Percentiles rank a stretch among this genome's conserved stretches.
Conservation (phyloP, 2,797 vertebrate genomes). For the Sardinella longiceps region DNA sequence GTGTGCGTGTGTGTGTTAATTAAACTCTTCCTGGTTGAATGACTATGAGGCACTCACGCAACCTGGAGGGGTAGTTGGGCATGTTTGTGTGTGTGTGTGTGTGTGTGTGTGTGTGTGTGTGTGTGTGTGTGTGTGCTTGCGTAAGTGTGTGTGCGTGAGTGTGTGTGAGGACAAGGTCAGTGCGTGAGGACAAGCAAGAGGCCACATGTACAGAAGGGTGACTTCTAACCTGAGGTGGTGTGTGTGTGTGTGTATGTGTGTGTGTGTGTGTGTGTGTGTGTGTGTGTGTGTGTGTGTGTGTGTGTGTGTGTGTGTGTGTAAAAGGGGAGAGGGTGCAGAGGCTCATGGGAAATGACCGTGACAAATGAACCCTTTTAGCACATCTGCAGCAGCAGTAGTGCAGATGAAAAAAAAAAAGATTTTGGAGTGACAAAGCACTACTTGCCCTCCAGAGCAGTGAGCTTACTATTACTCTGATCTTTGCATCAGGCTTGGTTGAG, state of each 20-base stretch:
- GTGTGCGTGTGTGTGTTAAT: neutral
- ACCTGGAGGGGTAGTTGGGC: neutral
- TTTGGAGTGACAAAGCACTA: neutral
- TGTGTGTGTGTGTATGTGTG: too few species aligned
- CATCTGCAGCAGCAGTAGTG: neutral
- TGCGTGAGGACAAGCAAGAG: neutral
- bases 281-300: too few species aligned
- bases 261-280: too few species aligned
- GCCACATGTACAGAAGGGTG: neutral
- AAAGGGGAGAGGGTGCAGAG: neutral
- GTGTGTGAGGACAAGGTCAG: neutral
- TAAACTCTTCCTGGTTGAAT: too few species aligned
- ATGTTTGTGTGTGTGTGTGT: neutral
- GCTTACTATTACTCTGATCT: too few species aligned
- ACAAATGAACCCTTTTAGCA: constrained; percentile 17
- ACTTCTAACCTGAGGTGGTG: neutral
- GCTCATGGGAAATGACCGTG: neutral
- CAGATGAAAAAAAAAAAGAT: neutral
- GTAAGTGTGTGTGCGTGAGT: neutral
- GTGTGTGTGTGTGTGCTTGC: neutral
- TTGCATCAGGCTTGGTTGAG: too few species aligned
- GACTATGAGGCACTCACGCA: too few species aligned
- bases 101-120: neutral
- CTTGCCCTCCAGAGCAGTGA: neutral
- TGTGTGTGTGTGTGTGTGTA: too few species aligned